phyloP scores from a whole-genome alignment of 2,797 vertebrate genomes.

The Megaceryle alcyon region DNA sequence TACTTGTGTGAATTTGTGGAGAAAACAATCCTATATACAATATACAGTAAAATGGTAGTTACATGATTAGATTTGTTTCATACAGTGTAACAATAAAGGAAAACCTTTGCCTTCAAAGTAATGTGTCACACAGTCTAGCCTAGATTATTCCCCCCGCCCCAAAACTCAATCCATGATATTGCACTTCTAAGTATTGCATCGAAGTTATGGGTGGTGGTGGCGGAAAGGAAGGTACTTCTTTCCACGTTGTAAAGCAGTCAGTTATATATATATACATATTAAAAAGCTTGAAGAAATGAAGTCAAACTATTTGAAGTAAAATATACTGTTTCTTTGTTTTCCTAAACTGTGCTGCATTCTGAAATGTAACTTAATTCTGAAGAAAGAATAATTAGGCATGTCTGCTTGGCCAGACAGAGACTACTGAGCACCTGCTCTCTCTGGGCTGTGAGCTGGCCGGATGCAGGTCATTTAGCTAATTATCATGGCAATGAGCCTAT shows the following conservation, averaged over 20 bases:
- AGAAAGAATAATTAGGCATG: not conserved
- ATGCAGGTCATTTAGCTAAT: conserved; percentile 59
- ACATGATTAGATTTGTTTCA: conserved; percentile 70
- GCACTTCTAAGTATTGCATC: not conserved
- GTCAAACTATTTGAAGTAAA: not conserved
- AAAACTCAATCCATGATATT: not conserved
- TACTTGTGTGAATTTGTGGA: conserved; percentile 66
- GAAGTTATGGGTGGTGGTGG: not conserved
- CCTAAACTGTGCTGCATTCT: not conserved
- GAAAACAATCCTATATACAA: conserved; percentile 65
- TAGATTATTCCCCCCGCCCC: not conserved
- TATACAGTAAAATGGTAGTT: conserved; percentile 62
- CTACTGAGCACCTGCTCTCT: conserved; percentile 41
- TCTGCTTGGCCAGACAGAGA: conserved; percentile 8
- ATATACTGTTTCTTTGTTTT: not conserved
- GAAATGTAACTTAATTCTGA: conserved; percentile 23
- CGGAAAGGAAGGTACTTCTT: not conserved
- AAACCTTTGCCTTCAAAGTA: conserved; percentile 72
- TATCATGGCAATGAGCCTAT: conserved; percentile 27
- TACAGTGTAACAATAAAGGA: conserved; percentile 66
- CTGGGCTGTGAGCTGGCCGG: not conserved
- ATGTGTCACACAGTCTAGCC: conserved; percentile 51
- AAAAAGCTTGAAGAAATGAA: not conserved
- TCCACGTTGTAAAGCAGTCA: not conserved
- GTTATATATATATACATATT: not conserved